A percentile compares a stretch with the other conserved stretches of the same genome.
Evolutionary conservation across 1,140 invertebrate genomes (phyloP).

Genomic region (Pachyrhynchus sulphureomaculatus): DNA sequence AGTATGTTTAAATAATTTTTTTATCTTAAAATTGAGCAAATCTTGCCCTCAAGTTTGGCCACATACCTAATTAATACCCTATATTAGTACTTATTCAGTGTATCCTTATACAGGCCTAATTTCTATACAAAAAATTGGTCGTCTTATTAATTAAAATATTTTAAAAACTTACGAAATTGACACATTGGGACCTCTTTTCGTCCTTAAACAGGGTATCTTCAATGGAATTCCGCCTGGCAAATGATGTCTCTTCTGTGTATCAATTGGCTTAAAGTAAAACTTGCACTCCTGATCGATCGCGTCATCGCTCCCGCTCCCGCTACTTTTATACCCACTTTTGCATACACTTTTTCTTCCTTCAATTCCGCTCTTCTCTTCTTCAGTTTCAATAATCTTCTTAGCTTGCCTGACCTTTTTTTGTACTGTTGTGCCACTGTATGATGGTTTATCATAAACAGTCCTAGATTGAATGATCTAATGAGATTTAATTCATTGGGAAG

Average conservation of each 20-base stretch:
- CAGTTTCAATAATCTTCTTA: slow-evolving; percentile 25
- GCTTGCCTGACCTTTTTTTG: slow-evolving; percentile 29
- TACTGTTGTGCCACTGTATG: neutral
- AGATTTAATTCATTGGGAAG: too few relatives aligned
- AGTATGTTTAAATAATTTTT: too few relatives aligned
- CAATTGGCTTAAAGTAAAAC: slow-evolving; percentile 44
- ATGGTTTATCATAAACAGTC: too few relatives aligned
- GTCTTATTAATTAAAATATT: too few relatives aligned
- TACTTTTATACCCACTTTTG: neutral
- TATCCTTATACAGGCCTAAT: too few relatives aligned
- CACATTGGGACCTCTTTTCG: slow-evolving; percentile 1
- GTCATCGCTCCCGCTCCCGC: slow-evolving; percentile 35
- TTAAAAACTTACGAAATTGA: slow-evolving; percentile 38
- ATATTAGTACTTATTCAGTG: too few relatives aligned
- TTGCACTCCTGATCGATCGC: slow-evolving; percentile 40
- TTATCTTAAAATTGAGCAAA: too few relatives aligned
- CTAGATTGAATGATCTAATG: slow-evolving; percentile 2
- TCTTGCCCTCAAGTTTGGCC: too few relatives aligned
- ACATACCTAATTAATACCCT: too few relatives aligned
- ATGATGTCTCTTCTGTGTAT: slow-evolving; percentile 33
- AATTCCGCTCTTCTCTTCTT: slow-evolving; percentile 3
- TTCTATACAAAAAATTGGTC: too few relatives aligned
- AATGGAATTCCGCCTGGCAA: slow-evolving; percentile 32
- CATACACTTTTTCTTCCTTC: slow-evolving; percentile 5
- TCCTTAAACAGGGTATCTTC: slow-evolving; percentile 34